phyloP scores from a whole-genome alignment of 2,113 vertebrate species.

The Pituophis catenifer region DNA sequence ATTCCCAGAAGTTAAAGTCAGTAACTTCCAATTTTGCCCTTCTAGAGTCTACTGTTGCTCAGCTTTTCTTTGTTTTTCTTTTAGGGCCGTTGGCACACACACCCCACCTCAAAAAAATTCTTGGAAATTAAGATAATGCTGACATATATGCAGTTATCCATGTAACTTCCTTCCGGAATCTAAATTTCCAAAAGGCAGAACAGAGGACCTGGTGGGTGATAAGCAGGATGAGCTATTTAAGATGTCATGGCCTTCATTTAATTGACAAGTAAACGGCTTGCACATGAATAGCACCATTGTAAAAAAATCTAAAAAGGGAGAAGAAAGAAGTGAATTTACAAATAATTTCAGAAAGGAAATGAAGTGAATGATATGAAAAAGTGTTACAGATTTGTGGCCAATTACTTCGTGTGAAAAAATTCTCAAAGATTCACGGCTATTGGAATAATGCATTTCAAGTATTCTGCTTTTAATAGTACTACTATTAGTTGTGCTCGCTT shows the following conservation, averaged over 20 bases:
- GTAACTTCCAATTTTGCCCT: neutral
- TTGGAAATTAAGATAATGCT: neutral
- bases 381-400: neutral
- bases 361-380: neutral
- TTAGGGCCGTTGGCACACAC: neutral
- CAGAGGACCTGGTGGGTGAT: neutral
- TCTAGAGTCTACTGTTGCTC: neutral
- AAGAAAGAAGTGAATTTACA: neutral
- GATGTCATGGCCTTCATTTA: neutral
- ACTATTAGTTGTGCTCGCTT: conserved; percentile 1
- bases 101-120: neutral
- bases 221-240: neutral
- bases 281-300: neutral
- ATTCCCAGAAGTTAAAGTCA: neutral
- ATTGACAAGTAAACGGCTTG: neutral
- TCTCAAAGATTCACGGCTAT: neutral
- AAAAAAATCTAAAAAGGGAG: neutral
- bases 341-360: neutral
- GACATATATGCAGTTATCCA: neutral
- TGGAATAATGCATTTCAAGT: neutral
- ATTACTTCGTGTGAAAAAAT: neutral
- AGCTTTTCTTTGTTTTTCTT: neutral
- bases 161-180: neutral
- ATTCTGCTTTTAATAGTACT: conserved; percentile 21
- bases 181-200: neutral